phyloP scores from a whole-genome alignment of 2,113 vertebrate species.

The Ameiurus melas region DNA sequence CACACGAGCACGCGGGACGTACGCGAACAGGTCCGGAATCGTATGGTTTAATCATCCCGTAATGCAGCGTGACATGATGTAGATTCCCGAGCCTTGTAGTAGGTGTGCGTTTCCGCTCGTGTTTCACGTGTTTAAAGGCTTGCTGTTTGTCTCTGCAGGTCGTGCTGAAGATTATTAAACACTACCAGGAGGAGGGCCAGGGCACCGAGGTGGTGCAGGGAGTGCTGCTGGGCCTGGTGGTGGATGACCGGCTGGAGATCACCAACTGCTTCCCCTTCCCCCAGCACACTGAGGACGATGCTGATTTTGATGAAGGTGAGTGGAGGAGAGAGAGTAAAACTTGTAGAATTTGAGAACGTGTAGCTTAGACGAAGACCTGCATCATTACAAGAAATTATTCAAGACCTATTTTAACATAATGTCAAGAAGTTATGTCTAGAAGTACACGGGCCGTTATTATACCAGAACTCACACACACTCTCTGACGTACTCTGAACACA shows the following conservation, averaged over 20 bases:
- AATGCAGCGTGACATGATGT: background rate
- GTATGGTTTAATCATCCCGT: background rate
- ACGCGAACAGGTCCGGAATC: no score
- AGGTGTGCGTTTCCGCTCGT: background rate
- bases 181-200: slow-evolving; percentile 98
- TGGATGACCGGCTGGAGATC: slow-evolving; percentile 96
- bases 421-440: background rate
- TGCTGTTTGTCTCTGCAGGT: slow-evolving; percentile 74
- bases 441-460: background rate
- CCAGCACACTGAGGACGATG: slow-evolving; percentile 96
- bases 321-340: background rate
- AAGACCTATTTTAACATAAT: background rate
- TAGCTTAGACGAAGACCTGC: background rate
- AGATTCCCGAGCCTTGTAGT: background rate
- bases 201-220: slow-evolving; percentile 97
- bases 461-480: no score
- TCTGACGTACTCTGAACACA: no score
- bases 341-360: background rate
- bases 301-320: slow-evolving; percentile 95
- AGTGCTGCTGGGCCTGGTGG: slow-evolving; percentile 93
- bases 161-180: slow-evolving; percentile 98
- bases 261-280: slow-evolving; percentile 99
- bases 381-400: background rate
- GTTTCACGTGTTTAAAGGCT: background rate
- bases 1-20: no score